Percentiles rank a stretch among this genome's conserved stretches.
Evolutionary conservation across 2,888 invertebrate species (phyloP).

Genomic region (Biston stratarius): DNA sequence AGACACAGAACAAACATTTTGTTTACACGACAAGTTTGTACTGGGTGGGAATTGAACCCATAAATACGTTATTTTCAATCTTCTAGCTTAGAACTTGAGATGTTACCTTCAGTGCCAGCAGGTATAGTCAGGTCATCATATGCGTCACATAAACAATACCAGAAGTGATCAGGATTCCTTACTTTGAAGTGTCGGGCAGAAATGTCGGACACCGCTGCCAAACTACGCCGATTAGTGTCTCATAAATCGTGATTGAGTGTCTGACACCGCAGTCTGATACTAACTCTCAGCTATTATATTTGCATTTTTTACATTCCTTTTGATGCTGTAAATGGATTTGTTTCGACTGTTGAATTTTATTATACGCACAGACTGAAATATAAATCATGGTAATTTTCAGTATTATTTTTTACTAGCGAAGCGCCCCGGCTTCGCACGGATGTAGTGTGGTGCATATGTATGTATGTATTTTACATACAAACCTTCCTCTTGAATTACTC

Average conservation of each 20-base stretch:
- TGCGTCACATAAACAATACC: slow-evolving; percentile 17
- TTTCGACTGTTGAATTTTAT: background rate
- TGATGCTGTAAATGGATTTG: background rate
- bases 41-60: too few relatives aligned
- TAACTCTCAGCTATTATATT: slow-evolving; percentile 3
- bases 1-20: too few relatives aligned
- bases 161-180: slow-evolving; percentile 15
- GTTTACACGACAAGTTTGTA: too few relatives aligned
- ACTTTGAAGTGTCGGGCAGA: slow-evolving; percentile 23
- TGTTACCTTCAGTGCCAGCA: background rate
- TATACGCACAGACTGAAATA: too few relatives aligned
- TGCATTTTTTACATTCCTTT: slow-evolving; percentile 11
- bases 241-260: slow-evolving; percentile 20
- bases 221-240: slow-evolving; percentile 23
- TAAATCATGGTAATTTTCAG: too few relatives aligned
- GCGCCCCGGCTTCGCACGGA: too few relatives aligned
- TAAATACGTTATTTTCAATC: background rate
- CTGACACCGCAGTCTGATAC: background rate
- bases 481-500: too few relatives aligned
- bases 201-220: slow-evolving; percentile 22
- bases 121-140: slow-evolving; percentile 9
- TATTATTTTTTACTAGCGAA: too few relatives aligned
- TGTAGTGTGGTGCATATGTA: too few relatives aligned
- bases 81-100: background rate
- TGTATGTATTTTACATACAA: too few relatives aligned